Evolutionary conservation across 37 sponge, comb jelly and placozoan genomes (phyloP), one percentile per base, ranked within the genome.

Genomic region (Beroe forskalii): DNA sequence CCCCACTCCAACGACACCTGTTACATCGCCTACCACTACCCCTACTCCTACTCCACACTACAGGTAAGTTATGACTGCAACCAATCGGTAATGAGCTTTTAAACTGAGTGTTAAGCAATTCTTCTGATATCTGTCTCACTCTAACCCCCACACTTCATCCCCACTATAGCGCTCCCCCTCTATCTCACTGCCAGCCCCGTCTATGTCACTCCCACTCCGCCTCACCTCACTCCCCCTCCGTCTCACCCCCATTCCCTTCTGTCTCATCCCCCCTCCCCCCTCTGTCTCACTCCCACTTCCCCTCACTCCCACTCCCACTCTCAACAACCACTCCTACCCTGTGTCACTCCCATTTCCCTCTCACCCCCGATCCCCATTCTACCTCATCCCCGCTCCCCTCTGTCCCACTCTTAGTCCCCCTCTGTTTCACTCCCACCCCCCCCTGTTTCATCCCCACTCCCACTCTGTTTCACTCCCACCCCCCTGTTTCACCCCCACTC

Each of bases 1-100:
- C 93, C 94, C 32, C 90, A 92, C 48, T 48, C 72, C 0, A 76
- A 62, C 0, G 95, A 95, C 61, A 67, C 33, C 89, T 95, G 95
- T 91, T 95, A 93, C 89, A 31, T 95, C 25, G 95, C 95, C 61
- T 95, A 94, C 89, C 95, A 95, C 89, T 95, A 91, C 55, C 95
- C 95, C 0, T 95, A 94, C 90, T 90, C 94, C 36, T 95, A 93
- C 90, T 90, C 94, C 20, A 91, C 66, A 20, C 60, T 93, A 41
- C 67, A 92, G 93, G 93, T 93, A 28, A 67, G 40, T 39, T 31
- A 12, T 40, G 27, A n/a, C n/a, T n/a, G n/a, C n/a, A n/a, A n/a
- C n/a, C n/a, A n/a, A n/a, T n/a, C n/a, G n/a, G n/a, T n/a, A n/a
- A n/a, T n/a, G n/a, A n/a, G n/a, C n/a, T n/a, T n/a, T n/a, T n/a